phyloP scores from a whole-genome alignment of 2,888 invertebrate genomes.

The Rotaria sp. region DNA sequence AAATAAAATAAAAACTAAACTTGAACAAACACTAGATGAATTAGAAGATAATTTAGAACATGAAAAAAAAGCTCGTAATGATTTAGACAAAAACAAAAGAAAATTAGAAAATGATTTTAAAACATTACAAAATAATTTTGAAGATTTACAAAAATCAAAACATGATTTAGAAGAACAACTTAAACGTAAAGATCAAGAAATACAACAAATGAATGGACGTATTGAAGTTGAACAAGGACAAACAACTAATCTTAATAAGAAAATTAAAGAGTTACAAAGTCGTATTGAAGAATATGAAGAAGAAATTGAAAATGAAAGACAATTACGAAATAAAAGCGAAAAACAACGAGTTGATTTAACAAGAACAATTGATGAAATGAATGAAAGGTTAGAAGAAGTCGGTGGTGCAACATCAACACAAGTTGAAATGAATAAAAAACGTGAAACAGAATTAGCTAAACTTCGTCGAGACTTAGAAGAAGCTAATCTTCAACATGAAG shows the following conservation, averaged over 20 bases:
- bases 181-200: conserved; percentile 87
- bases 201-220: conserved; percentile 82
- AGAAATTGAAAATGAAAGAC: conserved; percentile 96
- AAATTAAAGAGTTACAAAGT: conserved; percentile 60
- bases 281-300: conserved; percentile 97
- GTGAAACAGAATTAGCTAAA: conserved; percentile 96
- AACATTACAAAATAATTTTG: conserved; percentile 57
- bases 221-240: conserved; percentile 96
- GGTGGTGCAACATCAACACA: conserved; percentile 96
- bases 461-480: conserved; percentile 93
- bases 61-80: conserved; percentile 94
- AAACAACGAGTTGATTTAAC: conserved; percentile 94
- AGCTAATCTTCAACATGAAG: conserved; percentile 95
- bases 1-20: conserved; percentile 93
- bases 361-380: conserved; percentile 39
- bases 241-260: conserved; percentile 92
- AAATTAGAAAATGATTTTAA: conserved; percentile 98
- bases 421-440: conserved; percentile 94
- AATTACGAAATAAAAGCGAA: conserved; percentile 85
- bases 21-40: conserved; percentile 87
- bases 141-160: conserved; percentile 52
- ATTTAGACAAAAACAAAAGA: conserved; percentile 93
- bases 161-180: conserved; percentile 51
- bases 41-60: conserved; percentile 96
- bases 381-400: conserved; percentile 70